Conservation (phyloP, 2,888 invertebrate genomes). For the Julus scandinavius region DNA sequence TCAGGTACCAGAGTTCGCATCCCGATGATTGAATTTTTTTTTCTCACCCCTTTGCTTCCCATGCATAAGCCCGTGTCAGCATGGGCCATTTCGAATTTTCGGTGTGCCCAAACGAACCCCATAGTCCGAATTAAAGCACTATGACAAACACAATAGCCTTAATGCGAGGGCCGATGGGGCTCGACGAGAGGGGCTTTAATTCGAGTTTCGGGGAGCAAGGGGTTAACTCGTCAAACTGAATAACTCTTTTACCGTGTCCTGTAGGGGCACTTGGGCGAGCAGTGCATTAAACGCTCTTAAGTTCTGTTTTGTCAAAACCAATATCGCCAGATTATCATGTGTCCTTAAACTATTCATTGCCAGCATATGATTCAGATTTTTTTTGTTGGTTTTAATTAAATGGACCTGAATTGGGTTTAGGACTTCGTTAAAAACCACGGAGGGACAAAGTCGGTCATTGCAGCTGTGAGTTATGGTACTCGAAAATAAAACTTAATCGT, state of each 20-base stretch:
- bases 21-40: slow-evolving; percentile 30
- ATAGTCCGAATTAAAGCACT: slow-evolving; percentile 26
- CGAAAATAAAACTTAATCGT: too few relatives aligned
- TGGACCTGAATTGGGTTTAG: background rate
- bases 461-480: background rate
- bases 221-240: slow-evolving; percentile 26
- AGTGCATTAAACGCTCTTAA: background rate
- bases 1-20: slow-evolving; percentile 4
- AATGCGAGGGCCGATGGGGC: background rate
- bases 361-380: background rate
- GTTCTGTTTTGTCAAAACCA: slow-evolving; percentile 15
- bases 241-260: slow-evolving; percentile 6
- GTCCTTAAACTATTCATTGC: background rate
- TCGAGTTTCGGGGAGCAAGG: slow-evolving; percentile 14
- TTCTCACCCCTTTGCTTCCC: slow-evolving; percentile 39
- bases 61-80: background rate
- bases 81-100: slow-evolving; percentile 14
- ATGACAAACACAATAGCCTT: slow-evolving; percentile 24
- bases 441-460: background rate
- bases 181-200: slow-evolving; percentile 5
- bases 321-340: slow-evolving; percentile 17
- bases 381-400: slow-evolving; percentile 42
- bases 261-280: slow-evolving; percentile 9
- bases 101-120: background rate
- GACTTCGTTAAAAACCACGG: background rate